Percentiles rank a stretch among this genome's conserved stretches.
These are phyloP conservation scores for Cynodonichthys magdalenae DNA, from an alignment of 2,797 vertebrate genomes.

Conservation along the genomic window DNA sequence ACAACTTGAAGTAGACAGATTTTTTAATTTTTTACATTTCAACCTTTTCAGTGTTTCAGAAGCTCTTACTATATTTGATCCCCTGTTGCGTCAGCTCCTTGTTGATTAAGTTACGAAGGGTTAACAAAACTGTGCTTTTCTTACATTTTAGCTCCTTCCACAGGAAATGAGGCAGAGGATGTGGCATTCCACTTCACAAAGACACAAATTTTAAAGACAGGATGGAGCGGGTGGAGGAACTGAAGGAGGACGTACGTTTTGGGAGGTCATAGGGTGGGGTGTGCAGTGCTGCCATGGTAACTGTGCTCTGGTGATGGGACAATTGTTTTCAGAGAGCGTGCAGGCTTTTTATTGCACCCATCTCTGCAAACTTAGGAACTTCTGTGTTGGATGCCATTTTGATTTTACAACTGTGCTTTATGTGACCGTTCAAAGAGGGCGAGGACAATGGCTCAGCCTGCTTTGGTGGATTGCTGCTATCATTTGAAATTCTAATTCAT, in stretches of 20 bases:
- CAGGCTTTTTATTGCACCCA: constrained; percentile 7
- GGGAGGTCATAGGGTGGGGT: constrained; percentile 47
- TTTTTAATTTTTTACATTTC: too few relatives aligned
- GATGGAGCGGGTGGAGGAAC: constrained; percentile 37
- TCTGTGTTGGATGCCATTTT: constrained; percentile 4
- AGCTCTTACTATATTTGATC: constrained; percentile 8
- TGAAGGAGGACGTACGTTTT: constrained; percentile 20
- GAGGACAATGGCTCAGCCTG: neutral
- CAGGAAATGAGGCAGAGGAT: constrained; percentile 78
- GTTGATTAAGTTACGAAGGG: constrained; percentile 21
- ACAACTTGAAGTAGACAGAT: too few relatives aligned
- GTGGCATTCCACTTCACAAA: constrained; percentile 59
- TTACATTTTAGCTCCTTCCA: constrained; percentile 31
- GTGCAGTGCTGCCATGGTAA: constrained; percentile 14
- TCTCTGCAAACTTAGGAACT: neutral
- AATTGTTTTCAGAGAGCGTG: neutral
- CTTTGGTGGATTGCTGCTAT: neutral
- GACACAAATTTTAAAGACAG: constrained; percentile 48
- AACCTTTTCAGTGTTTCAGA: too few relatives aligned
- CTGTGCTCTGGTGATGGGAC: constrained; percentile 20
- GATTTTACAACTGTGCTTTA: neutral
- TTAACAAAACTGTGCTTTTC: constrained; percentile 44
- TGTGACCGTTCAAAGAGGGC: neutral
- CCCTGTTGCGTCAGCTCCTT: constrained; percentile 2
- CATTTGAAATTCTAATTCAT: neutral